A percentile compares a stretch with the other conserved stretches of the same genome.
Conservation (phyloP, 2,113 vertebrate species). For the Silurus glanis region DNA sequence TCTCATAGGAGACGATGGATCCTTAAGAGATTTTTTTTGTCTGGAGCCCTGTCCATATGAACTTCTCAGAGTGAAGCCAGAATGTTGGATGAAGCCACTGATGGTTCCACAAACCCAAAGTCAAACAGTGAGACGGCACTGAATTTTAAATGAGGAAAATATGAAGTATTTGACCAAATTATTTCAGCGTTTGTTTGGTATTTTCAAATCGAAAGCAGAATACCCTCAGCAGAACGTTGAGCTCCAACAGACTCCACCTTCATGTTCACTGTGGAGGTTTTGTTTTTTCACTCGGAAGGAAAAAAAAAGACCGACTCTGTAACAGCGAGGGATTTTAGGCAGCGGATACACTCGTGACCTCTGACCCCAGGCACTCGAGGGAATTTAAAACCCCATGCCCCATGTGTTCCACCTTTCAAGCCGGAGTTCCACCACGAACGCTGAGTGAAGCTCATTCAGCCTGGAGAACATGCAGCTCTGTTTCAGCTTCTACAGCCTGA, state of each 20-base stretch:
- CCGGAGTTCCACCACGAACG: neutral
- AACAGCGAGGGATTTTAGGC: neutral
- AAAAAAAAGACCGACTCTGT: neutral
- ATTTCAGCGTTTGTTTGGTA: no score
- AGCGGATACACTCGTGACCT: neutral
- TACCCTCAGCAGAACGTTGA: neutral
- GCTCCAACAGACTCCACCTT: neutral
- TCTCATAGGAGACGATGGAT: no score
- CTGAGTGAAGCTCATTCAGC: neutral
- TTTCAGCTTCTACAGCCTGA: neutral
- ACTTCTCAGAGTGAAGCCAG: no score
- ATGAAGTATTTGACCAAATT: no score
- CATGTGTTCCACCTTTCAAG: neutral
- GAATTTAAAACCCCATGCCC: neutral
- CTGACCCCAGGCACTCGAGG: neutral
- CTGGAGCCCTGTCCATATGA: no score
- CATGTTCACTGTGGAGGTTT: neutral
- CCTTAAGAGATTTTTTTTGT: no score
- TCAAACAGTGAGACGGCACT: no score
- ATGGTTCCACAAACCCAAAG: no score
- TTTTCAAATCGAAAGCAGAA: no score
- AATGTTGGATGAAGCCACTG: no score
- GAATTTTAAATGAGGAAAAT: no score
- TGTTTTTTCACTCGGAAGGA: neutral
- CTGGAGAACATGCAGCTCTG: neutral